Base-by-base conservation (phyloP, 2,113 vertebrate species). In the Tiliqua scincoides region DNA sequence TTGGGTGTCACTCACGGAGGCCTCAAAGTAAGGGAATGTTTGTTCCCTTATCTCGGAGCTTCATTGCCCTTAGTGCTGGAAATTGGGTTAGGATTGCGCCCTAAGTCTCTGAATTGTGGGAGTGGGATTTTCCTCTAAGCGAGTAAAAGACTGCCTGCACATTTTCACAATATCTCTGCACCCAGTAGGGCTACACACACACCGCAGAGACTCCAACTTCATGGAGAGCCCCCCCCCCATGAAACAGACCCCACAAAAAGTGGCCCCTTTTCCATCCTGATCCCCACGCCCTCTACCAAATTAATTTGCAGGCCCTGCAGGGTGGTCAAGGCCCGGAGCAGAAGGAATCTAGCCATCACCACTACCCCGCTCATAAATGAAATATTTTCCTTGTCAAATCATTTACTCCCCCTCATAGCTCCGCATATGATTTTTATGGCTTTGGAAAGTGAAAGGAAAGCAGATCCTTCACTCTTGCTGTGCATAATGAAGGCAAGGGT, bases 381-480 rank as follows among this genome's bases (percentile, higher is more conserved):
- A 81, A 35, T 2, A 8, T 6, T 61, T 27, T 54, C 32, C 32
- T 72, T 30, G 20, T 27, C 37, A 10, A 2, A 57, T 57, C 54
- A 57, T 57, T 57, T 57, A 17, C 54, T 57, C 32, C 12, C 18
- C 15, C 54, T 32, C 54, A 63, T 6, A 63, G 62, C 37, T 75
- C 79, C 70, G 35, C 32, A 1, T 27, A 2, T 83, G 76, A 77
- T 83, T 87, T 57, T 72, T 6, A 57, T 32, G 40, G 85, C 1
- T 76, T 4, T 30, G 1, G 10, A 71, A 17, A 57, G 74, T 57
- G 27, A 20, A n/a, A n/a, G 30, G 23, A 48, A 15, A 15, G 32
- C 7, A 35, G 1, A 18, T 48, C 10, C 1, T 61, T 70, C 62
- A 65, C 3, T n/a, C 67, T 67, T 0, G 0, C 62, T 48, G 3